Conservation (phyloP, 1,140 invertebrate genomes). For the Ceratina australensis region DNA sequence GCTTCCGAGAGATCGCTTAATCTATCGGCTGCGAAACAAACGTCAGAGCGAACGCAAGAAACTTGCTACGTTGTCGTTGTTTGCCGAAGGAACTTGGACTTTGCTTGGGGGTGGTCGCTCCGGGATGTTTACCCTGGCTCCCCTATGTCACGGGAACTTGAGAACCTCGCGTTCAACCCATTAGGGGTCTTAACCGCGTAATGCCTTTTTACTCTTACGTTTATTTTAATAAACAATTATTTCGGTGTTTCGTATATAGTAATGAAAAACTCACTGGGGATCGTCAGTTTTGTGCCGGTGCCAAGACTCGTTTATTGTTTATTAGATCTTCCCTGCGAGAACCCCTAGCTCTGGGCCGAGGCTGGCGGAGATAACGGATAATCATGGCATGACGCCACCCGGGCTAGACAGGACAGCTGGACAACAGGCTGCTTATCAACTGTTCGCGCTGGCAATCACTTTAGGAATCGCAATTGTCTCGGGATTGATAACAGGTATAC, state of each 20-base stretch:
- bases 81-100: neutral
- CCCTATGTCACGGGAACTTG: neutral
- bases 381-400: slow-evolving; percentile 65
- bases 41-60: neutral
- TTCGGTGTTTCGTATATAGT: too few relatives aligned
- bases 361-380: slow-evolving; percentile 68
- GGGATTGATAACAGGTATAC: slow-evolving; percentile 89
- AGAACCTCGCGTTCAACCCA: too few relatives aligned
- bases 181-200: too few relatives aligned
- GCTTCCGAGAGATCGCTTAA: slow-evolving; percentile 20
- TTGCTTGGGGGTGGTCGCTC: neutral
- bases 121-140: neutral
- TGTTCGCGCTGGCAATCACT: slow-evolving; percentile 86
- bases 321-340: slow-evolving; percentile 74
- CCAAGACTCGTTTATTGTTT: neutral
- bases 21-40: slow-evolving; percentile 10
- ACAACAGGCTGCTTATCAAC: slow-evolving; percentile 89
- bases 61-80: slow-evolving; percentile 9
- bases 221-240: too few relatives aligned
- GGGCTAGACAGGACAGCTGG: slow-evolving; percentile 83
- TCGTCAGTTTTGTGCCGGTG: too few relatives aligned
- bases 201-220: too few relatives aligned
- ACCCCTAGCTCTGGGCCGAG: slow-evolving; percentile 66
- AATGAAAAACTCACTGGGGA: too few relatives aligned
- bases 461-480: slow-evolving; percentile 85